A percentile compares a stretch with the other conserved stretches of the same genome.
phyloP scores from a whole-genome alignment of 2,113 vertebrate species.

The Psilopsiagon aymara region DNA sequence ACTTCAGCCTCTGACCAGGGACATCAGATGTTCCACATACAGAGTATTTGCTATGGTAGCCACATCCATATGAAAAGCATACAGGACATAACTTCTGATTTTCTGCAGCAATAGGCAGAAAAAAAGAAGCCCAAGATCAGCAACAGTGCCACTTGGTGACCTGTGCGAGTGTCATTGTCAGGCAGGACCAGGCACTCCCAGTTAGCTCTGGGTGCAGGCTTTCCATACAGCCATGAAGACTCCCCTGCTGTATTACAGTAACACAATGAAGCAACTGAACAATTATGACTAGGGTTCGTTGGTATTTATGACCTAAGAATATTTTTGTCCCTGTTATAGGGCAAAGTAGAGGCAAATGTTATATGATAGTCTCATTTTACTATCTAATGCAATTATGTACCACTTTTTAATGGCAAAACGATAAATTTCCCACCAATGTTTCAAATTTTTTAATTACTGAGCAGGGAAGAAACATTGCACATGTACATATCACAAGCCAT shows the following conservation, averaged over 20 bases:
- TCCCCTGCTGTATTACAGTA: neutral
- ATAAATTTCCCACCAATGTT: neutral
- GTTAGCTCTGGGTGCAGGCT: neutral
- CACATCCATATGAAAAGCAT: neutral
- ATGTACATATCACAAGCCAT: slow-evolving; percentile 13
- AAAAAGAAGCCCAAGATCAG: neutral
- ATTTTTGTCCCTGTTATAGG: neutral
- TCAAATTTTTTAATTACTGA: neutral
- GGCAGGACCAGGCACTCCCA: neutral
- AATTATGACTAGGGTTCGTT: neutral
- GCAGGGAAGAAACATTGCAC: neutral
- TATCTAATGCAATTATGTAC: neutral
- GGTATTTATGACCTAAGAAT: slow-evolving; percentile 8
- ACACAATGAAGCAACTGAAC: neutral
- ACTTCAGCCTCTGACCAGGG: neutral
- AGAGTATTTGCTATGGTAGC: neutral
- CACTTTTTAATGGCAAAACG: neutral
- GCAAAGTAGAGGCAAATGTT: neutral
- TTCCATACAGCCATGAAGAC: neutral
- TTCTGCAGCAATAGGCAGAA: neutral
- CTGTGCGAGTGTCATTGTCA: neutral
- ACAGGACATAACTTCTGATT: neutral
- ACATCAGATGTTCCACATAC: neutral
- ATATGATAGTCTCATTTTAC: neutral
- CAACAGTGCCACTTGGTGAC: neutral